Evolutionary conservation across 2,888 invertebrate species (phyloP), one percentile per base, ranked within the genome.

Genomic region (Torymus auratus): DNA sequence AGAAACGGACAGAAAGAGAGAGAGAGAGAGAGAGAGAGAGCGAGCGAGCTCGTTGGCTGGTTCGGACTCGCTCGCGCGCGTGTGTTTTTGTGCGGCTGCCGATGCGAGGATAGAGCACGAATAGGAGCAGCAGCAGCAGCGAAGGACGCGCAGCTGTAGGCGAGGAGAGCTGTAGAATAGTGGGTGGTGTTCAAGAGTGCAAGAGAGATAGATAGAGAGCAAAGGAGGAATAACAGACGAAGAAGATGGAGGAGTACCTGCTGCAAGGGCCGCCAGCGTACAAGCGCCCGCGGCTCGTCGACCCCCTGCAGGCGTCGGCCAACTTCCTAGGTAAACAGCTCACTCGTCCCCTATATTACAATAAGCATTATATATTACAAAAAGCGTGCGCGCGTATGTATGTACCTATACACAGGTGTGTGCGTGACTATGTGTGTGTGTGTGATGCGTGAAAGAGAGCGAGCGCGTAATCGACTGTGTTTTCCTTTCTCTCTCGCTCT

Each of bases 251-350:
- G 73, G 82, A 82, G 15, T 82, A 82, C 55, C 15, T 82, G 65
- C 76, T 69, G 58, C 81, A 82, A 64, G 81, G 81, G 68, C 81
- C 78, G 20, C 81, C 81, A 67, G 78, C 75, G 52, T 82, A 82
- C 61, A 82, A 82, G 60, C 80, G 80, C 5, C 52, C 65, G 20
- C 71, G 80, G 71, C 80, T 76, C 75, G 68, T 71, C 20, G 82
- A 82, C 41, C 71, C 81, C 14, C 61, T 81, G n/a, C 81, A 81
- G 71, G 12, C 78, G 14, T 75, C 82, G 17, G 23, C 62, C n/a
- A 78, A 68, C 56, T 82, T 82, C 56, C 53, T 78, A 71, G 82
- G 82, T 82, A 75, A 82, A 78, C 50, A 80, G 7, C 28, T 10
- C 41, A 7, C 7, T 1, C 7, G 5, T 41, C 7, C 5, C 7